Base-by-base conservation (phyloP, 2,888 invertebrate genomes). In the Strigamia crassipes region DNA sequence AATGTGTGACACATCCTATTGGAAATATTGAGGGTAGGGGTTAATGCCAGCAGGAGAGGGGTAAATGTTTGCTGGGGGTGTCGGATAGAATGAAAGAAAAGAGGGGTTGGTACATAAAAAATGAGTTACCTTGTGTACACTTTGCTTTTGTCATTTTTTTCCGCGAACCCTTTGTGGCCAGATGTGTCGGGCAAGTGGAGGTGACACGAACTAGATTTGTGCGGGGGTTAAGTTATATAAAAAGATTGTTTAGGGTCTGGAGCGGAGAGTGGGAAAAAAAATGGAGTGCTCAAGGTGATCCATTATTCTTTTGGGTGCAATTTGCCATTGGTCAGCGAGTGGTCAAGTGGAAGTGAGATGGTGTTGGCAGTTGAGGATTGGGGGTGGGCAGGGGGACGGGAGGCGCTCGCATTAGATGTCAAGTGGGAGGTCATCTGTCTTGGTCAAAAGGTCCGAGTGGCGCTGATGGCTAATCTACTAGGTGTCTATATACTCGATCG, bases 1-100 rank as follows among this genome's bases (percentile, higher is more conserved):
- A 56, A 46, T 46, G 15, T 56, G 56, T 73, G 73, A 73, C 73
- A 73, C 27, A 73, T 73, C 73, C 73, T 31, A 73, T 73, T 73
- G 73, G 73, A 73, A 27, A 73, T 73, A 73, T 73, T 73, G 13
- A 73, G 73, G 73, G 31, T 27, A 27, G 73, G 56, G 73, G 73
- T 73, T 73, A 73, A 73, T 73, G 73, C 73, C 73, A 73, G 73
- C 73, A 73, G 73, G 73, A 73, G 73, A 73, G 73, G 73, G 73
- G 73, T 73, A 73, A 73, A 73, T 73, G 73, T 73, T 73, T 73
- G 73, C 73, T 31, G 73, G 12, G 73, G 73, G 73, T 1, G 1
- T 1, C 27, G 27, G 3, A 27, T 27, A 27, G n/a, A 73, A 31
- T 73, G 31, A 27, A 73, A 73, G 73, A 73, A 73, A 31, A 27